Conservation (phyloP, 1,140 invertebrate species). For the Drosophila baimaii region DNA sequence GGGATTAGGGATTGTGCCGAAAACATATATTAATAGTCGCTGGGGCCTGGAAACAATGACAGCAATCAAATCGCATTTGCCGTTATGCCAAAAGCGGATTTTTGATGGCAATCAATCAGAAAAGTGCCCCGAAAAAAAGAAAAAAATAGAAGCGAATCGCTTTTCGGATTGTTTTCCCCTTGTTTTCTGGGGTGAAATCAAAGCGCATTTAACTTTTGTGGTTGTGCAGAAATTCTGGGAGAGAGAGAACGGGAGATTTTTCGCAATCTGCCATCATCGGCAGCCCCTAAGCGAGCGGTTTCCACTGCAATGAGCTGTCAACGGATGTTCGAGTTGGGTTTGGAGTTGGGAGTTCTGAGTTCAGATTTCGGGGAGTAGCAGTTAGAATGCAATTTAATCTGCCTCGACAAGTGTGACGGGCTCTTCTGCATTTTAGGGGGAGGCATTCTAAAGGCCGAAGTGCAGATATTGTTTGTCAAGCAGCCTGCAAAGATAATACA, state of each 20-base stretch:
- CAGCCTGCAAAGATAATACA: not conserved
- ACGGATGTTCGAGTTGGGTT: slow-evolving; percentile 8
- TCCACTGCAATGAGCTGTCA: slow-evolving; percentile 35
- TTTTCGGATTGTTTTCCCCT: slow-evolving; percentile 51
- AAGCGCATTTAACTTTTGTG: slow-evolving; percentile 80
- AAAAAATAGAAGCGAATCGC: slow-evolving; percentile 25
- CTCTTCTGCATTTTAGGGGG: slow-evolving; percentile 19
- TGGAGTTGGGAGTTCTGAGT: not conserved
- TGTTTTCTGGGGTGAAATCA: slow-evolving; percentile 70
- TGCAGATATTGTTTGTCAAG: slow-evolving; percentile 7
- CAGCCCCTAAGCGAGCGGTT: slow-evolving; percentile 50
- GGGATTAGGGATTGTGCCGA: slow-evolving; percentile 70
- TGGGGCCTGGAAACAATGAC: slow-evolving; percentile 47
- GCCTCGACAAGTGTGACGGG: slow-evolving; percentile 1
- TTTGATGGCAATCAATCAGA: slow-evolving; percentile 79
- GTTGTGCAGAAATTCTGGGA: slow-evolving; percentile 39
- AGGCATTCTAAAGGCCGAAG: not conserved
- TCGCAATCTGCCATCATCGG: slow-evolving; percentile 23
- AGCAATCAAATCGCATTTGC: slow-evolving; percentile 79
- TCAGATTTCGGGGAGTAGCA: not conserved
- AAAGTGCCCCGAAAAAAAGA: slow-evolving; percentile 58
- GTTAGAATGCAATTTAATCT: not conserved
- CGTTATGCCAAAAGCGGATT: slow-evolving; percentile 77
- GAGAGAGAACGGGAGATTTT: slow-evolving; percentile 16
- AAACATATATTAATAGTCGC: slow-evolving; percentile 78